Evolutionary conservation across 2,113 vertebrate genomes (phyloP).

Genomic region (Pomatorhinus ruficollis): DNA sequence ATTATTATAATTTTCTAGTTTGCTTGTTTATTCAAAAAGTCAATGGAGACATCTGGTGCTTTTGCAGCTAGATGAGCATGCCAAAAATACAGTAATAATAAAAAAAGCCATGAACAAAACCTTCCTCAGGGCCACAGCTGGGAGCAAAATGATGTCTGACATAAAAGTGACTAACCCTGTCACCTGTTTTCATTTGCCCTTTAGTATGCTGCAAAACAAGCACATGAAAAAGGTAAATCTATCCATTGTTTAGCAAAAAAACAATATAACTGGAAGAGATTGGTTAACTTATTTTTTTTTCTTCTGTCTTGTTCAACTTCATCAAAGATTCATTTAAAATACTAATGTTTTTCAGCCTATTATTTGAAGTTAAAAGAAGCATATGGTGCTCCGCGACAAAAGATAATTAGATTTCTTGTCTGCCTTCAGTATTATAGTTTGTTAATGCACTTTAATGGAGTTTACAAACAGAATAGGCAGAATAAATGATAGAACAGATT

Average conservation of each 20-base stretch:
- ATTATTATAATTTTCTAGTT: conserved; percentile 44
- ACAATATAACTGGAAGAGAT: not conserved
- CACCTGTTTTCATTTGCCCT: conserved; percentile 37
- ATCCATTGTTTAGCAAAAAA: not conserved
- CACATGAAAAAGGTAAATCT: conserved; percentile 36
- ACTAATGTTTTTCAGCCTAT: conserved; percentile 47
- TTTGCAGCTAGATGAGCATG: conserved; percentile 13
- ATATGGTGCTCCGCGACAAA: conserved; percentile 72
- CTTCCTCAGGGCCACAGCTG: conserved; percentile 57
- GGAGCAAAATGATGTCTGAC: conserved; percentile 54
- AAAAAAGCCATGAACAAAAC: not conserved
- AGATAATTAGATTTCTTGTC: conserved; percentile 75
- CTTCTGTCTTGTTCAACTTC: conserved; percentile 13
- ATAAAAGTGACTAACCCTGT: conserved; percentile 36
- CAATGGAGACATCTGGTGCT: conserved; percentile 57
- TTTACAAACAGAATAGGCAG: conserved; percentile 58
- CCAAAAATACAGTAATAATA: conserved; percentile 37
- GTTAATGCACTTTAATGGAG: conserved; percentile 57
- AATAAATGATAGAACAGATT: conserved; percentile 18
- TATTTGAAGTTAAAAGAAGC: conserved; percentile 71
- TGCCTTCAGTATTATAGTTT: conserved; percentile 65
- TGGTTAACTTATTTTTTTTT: not conserved
- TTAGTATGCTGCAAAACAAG: conserved; percentile 27
- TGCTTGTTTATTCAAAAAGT: conserved; percentile 26
- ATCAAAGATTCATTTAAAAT: conserved; percentile 68